Evolutionary conservation across 2,113 vertebrate species (phyloP).

Genomic region (Delphinus delphis): DNA sequence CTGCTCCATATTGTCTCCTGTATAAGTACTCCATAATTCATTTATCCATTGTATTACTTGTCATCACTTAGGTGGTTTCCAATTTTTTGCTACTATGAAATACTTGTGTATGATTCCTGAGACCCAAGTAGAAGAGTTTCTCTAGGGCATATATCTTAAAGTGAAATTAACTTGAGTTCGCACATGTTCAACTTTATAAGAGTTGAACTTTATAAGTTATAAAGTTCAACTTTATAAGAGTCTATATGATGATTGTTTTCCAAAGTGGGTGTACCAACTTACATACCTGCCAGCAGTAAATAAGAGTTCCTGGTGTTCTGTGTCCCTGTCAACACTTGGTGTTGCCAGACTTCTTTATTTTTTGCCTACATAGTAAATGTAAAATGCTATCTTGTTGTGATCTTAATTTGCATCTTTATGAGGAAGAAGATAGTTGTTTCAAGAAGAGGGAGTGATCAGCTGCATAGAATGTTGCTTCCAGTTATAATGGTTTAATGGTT

Average conservation of each 20-base stretch:
- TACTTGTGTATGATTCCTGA: not conserved
- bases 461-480: not conserved
- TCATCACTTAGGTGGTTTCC: not conserved
- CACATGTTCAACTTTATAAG: not conserved
- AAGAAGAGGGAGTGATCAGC: not conserved
- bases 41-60: not conserved
- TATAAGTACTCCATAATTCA: not conserved
- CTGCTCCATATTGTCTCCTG: not conserved
- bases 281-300: not conserved
- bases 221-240: not conserved
- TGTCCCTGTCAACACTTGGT: not conserved
- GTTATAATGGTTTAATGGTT: not conserved
- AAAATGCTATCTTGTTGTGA: not conserved
- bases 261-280: not conserved
- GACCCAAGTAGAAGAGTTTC: not conserved
- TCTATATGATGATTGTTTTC: not conserved
- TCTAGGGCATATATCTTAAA: not conserved
- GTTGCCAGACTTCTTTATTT: not conserved
- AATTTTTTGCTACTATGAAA: not conserved
- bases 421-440: not conserved
- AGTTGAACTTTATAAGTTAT: too few relatives aligned
- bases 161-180: not conserved
- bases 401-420: not conserved
- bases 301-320: not conserved
- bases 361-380: not conserved